These are phyloP conservation scores for Liopterus haemorrhoidalis DNA, from an alignment of 2,888 invertebrate genomes.

Conservation along the genomic window DNA sequence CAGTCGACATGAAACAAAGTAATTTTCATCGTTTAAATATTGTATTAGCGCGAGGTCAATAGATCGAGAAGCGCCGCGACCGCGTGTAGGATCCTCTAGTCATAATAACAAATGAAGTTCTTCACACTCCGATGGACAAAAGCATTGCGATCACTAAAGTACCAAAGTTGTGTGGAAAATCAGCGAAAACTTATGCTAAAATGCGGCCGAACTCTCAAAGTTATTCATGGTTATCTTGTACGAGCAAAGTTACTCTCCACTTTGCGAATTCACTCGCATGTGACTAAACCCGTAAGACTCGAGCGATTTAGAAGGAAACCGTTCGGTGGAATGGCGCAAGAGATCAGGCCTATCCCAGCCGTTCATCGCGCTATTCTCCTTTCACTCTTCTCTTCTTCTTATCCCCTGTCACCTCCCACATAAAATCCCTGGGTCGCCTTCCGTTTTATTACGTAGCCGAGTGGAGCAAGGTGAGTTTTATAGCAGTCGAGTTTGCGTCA, in stretches of 20 bases:
- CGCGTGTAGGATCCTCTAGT: too few relatives aligned
- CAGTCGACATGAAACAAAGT: too few relatives aligned
- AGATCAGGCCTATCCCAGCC: too few relatives aligned
- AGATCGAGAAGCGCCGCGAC: too few relatives aligned
- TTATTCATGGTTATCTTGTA: constrained; percentile 25
- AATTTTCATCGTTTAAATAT: too few relatives aligned
- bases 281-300: constrained; percentile 14
- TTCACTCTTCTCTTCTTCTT: too few relatives aligned
- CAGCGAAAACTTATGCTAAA: constrained; percentile 22
- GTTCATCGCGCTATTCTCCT: too few relatives aligned
- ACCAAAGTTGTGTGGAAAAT: constrained; percentile 22
- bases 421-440: constrained; percentile 14
- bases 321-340: too few relatives aligned
- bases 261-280: constrained; percentile 24
- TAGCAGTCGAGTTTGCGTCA: constrained; percentile 21
- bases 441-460: constrained; percentile 24
- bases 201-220: constrained; percentile 18
- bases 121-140: constrained; percentile 21
- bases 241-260: constrained; percentile 23
- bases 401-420: constrained; percentile 8
- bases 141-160: constrained; percentile 12
- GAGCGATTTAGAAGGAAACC: too few relatives aligned
- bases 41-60: too few relatives aligned
- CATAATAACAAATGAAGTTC: constrained; percentile 24
- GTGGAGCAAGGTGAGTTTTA: constrained; percentile 25